A percentile compares a stretch with the other conserved stretches of the same genome.
Conservation (phyloP, 2,888 invertebrate genomes). For the Heterodera filipjevi region DNA sequence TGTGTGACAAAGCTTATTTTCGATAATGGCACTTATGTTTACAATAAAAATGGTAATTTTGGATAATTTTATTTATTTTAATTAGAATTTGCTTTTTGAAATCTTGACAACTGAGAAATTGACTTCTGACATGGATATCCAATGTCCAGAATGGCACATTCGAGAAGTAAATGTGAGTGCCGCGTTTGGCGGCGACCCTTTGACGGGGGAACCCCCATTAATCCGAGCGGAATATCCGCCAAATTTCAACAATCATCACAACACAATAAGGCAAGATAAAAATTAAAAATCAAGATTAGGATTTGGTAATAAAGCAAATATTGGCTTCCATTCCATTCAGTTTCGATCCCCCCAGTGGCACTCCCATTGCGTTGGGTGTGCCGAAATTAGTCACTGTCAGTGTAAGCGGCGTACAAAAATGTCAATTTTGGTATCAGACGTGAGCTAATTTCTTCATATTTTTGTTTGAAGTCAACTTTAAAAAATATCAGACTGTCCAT, state of each 20-base stretch:
- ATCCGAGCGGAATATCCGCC: background rate
- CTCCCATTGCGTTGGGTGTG: background rate
- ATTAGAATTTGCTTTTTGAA: background rate
- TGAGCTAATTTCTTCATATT: background rate
- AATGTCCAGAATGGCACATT: slow-evolving; percentile 1
- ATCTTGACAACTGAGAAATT: background rate
- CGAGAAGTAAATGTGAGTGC: background rate
- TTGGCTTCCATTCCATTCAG: background rate
- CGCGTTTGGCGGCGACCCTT: background rate
- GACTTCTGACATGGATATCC: background rate
- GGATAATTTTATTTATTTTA: background rate
- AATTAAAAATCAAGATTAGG: background rate
- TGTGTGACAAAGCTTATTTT: slow-evolving; percentile 35
- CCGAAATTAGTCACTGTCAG: background rate
- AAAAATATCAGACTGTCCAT: background rate
- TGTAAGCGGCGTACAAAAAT: background rate
- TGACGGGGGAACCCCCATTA: background rate
- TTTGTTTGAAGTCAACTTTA: background rate
- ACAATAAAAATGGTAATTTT: background rate
- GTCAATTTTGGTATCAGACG: slow-evolving; percentile 11
- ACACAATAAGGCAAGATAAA: background rate
- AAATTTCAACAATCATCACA: background rate
- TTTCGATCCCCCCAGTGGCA: background rate
- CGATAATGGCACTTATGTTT: slow-evolving; percentile 11
- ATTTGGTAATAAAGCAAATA: no score